Conservation (phyloP, 2,113 vertebrate genomes). For the Theristicus caerulescens region DNA sequence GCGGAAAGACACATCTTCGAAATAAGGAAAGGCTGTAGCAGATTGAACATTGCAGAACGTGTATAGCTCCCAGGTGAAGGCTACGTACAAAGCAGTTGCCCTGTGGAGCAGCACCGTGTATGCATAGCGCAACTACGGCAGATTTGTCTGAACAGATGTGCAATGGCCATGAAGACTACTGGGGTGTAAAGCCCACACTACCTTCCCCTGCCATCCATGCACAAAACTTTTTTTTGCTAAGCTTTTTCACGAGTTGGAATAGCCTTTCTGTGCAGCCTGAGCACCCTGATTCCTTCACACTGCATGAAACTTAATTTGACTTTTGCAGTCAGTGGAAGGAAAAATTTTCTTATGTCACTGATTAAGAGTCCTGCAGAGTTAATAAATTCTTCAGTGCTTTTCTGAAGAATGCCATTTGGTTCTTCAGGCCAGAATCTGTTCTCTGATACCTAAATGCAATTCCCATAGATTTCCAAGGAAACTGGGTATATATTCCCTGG, state of each 20-base stretch:
- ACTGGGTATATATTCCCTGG: neutral
- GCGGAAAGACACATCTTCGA: neutral
- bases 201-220: neutral
- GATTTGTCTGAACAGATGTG: neutral
- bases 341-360: neutral
- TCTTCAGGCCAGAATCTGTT: neutral
- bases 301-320: neutral
- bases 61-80: neutral
- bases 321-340: neutral
- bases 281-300: neutral
- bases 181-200: neutral
- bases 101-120: neutral
- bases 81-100: neutral
- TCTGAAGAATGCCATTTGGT: neutral
- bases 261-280: neutral
- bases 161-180: neutral
- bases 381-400: neutral
- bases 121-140: neutral
- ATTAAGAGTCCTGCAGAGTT: slow-evolving; percentile 3
- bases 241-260: neutral
- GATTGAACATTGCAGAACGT: neutral
- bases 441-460: neutral
- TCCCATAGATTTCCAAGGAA: slow-evolving; percentile 1
- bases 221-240: neutral
- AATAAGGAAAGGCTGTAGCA: neutral